Evolutionary conservation across 2,888 invertebrate species (phyloP), one percentile per base, ranked within the genome.

Genomic region (Meiosimyza platycephala): DNA sequence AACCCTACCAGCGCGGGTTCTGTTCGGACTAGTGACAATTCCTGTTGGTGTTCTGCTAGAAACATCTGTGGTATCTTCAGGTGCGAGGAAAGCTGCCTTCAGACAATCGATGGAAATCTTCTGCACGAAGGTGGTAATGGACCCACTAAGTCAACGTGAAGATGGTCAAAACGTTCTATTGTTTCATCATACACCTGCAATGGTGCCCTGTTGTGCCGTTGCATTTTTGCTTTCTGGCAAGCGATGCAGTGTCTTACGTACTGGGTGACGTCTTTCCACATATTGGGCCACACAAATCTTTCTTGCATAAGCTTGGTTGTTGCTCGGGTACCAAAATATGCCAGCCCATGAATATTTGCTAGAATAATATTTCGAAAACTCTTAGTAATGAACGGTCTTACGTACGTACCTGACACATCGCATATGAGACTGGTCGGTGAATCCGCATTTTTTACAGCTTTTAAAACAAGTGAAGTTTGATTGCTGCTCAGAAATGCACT

Each of bases 101-200:
- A 54, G 54, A 54, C 54, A n/a, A n/a, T 54, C 54, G n/a, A 54
- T 12, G n/a, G 54, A n/a, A 18, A 54, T 18, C 18, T 54, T 54
- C 12, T 54, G 52, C 13, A 52, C 13, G 67, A 75, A 4, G 57
- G 57, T 3, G 72, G 72, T 3, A 76, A 59, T 4, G 70, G 52
- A 1, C 66, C 72, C 6, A 76, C 69, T 7, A 88, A 77, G 76
- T 88, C 87, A 9, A 88, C 78, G 77, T 88, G 86, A 6, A 88
- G 78, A 72, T 63, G 62, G 18, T 73, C 71, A 48, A 67, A 71
- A 18, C 64, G 63, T 6, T 48, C 65, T n/a, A 40, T 62, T 0
- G 67, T 63, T 3, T 71, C 64, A 6, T 47, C 12, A 40, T 59
- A 73, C 6, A 15, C 54, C 40, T 57, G 52, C 6, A 67, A 16